Evolutionary conservation across 2,113 vertebrate genomes (phyloP).

Genomic region (Tyrannus savana): DNA sequence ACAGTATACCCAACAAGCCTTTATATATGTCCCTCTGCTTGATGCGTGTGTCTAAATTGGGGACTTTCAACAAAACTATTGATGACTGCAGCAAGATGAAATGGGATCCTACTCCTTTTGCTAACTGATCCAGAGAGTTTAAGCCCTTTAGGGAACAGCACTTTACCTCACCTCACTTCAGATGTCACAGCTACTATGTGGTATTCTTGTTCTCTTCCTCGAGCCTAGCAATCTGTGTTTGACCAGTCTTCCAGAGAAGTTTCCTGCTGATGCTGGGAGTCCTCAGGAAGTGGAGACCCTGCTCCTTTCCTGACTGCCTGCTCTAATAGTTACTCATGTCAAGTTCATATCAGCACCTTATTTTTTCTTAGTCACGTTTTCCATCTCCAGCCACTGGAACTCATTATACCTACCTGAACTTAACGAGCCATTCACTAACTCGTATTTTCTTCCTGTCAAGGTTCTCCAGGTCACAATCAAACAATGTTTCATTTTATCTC

Average conservation of each 20-base stretch:
- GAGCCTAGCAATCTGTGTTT: not conserved
- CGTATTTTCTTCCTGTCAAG: not conserved
- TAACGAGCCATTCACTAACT: not conserved
- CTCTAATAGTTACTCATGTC: not conserved
- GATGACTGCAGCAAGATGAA: not conserved
- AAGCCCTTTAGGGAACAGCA: not conserved
- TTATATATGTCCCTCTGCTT: not conserved
- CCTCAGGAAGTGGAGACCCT: not conserved
- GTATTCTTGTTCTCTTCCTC: not conserved
- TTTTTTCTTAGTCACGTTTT: not conserved
- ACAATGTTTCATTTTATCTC: not conserved
- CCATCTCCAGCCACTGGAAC: not conserved
- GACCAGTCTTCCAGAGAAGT: not conserved
- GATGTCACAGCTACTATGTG: not conserved
- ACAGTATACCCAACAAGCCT: not conserved
- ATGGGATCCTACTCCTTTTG: not conserved
- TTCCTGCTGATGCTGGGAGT: not conserved
- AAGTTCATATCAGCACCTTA: not conserved
- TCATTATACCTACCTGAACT: not conserved
- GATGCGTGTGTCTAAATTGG: not conserved
- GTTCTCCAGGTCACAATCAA: not conserved
- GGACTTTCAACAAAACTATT: not conserved
- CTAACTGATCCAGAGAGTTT: not conserved
- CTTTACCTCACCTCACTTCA: not conserved
- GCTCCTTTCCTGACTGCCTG: not conserved